Conservation (phyloP, 1,140 invertebrate species). For the Alviniconcha marisindica region DNA sequence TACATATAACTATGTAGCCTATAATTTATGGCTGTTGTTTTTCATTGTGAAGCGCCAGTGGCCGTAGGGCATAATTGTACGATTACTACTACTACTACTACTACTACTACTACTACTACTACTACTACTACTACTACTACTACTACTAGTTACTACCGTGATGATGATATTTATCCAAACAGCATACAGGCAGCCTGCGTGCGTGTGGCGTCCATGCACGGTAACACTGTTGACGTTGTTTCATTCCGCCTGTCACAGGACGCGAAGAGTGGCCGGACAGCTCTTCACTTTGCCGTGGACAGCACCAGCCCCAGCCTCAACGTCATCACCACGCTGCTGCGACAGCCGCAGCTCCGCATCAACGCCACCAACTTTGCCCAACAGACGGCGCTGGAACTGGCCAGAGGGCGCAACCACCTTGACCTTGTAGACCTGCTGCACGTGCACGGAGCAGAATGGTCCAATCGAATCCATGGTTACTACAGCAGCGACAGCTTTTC, state of each 20-base stretch:
- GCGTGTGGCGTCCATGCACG: too few species aligned
- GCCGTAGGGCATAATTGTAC: too few species aligned
- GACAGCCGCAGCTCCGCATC: constrained; percentile 42
- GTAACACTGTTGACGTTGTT: background rate
- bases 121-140: too few species aligned
- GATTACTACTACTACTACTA: too few species aligned
- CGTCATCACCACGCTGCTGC: constrained; percentile 24
- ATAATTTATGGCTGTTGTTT: too few species aligned
- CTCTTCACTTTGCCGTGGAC: constrained; percentile 60
- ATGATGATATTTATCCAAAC: too few species aligned
- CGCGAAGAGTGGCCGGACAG: constrained; percentile 58
- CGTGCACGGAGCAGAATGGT: constrained; percentile 41
- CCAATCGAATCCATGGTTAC: constrained; percentile 20
- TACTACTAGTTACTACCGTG: too few species aligned
- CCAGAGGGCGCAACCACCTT: constrained; percentile 45
- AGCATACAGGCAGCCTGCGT: too few species aligned
- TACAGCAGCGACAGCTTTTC: constrained; percentile 15
- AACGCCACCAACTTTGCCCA: constrained; percentile 52
- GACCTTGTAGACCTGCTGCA: constrained; percentile 39
- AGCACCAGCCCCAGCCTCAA: constrained; percentile 28
- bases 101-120: too few species aligned
- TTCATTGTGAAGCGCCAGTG: too few species aligned
- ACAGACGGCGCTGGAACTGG: constrained; percentile 52
- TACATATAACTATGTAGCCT: too few species aligned
- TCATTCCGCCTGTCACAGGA: constrained; percentile 44